Conservation (phyloP, 92 coral and sea anemone genomes). For the Desmophyllum pertusum region DNA sequence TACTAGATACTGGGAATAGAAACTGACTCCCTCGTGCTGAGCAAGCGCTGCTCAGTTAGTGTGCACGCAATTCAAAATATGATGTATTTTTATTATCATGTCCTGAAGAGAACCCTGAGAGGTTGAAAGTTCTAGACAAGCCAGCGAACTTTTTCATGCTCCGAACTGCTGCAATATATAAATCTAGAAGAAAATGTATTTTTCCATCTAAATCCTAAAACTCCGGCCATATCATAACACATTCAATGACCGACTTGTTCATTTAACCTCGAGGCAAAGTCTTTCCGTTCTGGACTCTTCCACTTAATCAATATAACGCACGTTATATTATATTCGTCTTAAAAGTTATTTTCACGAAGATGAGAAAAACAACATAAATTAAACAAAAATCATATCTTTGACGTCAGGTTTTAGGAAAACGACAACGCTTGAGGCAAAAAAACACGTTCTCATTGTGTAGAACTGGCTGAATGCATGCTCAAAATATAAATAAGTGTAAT, state of each 20-base stretch:
- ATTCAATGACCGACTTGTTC: neutral
- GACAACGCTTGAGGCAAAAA: neutral
- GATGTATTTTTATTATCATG: no score
- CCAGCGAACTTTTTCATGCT: no score
- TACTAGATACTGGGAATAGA: no score
- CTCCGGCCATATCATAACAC: neutral
- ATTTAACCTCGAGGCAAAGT: constrained; percentile 2
- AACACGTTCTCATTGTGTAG: neutral
- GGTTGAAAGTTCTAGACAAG: no score
- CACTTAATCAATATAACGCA: no score
- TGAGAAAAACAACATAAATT: neutral
- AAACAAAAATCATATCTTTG: neutral
- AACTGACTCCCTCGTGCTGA: no score
- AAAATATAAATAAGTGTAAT: neutral
- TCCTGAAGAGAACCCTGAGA: no score
- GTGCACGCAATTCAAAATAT: no score
- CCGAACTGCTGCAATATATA: no score
- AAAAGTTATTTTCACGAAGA: neutral
- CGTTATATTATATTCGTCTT: neutral
- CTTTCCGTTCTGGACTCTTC: no score
- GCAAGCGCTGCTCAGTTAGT: no score
- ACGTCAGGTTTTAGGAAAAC: neutral
- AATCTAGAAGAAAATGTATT: no score
- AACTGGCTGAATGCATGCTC: neutral
- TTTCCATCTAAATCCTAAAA: neutral